Percentiles rank a stretch among this genome's conserved stretches.
Evolutionary conservation across 2,113 vertebrate genomes (phyloP).

Genomic region (Apus apus): DNA sequence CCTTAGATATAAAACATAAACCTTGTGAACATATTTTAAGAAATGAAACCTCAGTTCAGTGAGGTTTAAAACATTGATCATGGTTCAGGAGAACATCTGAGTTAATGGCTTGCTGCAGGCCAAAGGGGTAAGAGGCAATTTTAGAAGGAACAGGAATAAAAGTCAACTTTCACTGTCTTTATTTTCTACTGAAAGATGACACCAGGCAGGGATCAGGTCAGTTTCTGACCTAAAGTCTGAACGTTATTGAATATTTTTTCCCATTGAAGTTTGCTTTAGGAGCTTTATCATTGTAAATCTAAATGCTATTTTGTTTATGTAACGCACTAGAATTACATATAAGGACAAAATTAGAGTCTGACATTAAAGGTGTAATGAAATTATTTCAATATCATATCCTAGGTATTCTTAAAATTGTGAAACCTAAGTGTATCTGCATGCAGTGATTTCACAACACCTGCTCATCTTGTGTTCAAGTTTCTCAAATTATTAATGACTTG

Average conservation of each 20-base stretch:
- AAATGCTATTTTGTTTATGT: background rate
- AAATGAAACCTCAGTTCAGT: background rate
- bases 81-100: background rate
- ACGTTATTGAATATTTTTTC: background rate
- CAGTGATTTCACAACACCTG: background rate
- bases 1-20: background rate
- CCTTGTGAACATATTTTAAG: background rate
- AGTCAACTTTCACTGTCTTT: background rate
- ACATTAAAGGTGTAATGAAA: background rate
- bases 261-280: background rate
- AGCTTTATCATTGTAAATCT: background rate
- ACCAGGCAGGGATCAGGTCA: background rate
- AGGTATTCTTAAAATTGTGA: background rate
- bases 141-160: background rate
- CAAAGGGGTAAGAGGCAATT: background rate
- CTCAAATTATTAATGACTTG: background rate
- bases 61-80: background rate
- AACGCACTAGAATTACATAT: background rate
- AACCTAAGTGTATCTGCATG: background rate
- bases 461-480: background rate
- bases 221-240: background rate
- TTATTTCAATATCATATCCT: background rate
- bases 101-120: background rate
- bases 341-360: background rate
- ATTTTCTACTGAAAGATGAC: background rate